Percentiles rank a stretch among this genome's conserved stretches.
These are phyloP conservation scores for Dryocosmus kuriphilus DNA, from an alignment of 2,888 invertebrate genomes.

Conservation along the genomic window DNA sequence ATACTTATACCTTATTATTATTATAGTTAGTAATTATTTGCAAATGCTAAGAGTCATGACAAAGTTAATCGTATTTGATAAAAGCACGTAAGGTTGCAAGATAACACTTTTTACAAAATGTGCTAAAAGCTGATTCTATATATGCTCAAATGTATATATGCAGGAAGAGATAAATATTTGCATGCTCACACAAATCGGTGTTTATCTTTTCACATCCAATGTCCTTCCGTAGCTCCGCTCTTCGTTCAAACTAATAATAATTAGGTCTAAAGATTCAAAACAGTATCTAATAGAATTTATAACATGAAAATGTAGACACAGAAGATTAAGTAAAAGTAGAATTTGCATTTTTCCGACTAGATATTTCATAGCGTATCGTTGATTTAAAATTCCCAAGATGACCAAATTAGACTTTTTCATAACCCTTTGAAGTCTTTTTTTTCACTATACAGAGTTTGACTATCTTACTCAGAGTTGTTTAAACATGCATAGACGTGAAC, in stretches of 20 bases:
- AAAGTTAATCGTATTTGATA: neutral
- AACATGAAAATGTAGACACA: neutral
- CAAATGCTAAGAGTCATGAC: too few relatives aligned
- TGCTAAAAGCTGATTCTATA: neutral
- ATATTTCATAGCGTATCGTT: neutral
- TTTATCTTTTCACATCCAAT: slow-evolving; percentile 26
- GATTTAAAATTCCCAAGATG: neutral
- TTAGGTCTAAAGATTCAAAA: too few relatives aligned
- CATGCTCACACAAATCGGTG: slow-evolving; percentile 15
- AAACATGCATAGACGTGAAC: neutral
- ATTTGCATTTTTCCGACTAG: neutral
- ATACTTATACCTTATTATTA: too few relatives aligned
- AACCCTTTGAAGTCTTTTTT: too few relatives aligned
- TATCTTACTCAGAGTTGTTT: too few relatives aligned
- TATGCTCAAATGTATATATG: neutral
- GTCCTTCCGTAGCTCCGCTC: slow-evolving; percentile 2
- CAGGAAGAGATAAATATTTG: slow-evolving; percentile 16
- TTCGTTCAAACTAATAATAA: neutral
- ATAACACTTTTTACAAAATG: neutral
- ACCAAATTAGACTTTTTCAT: too few relatives aligned
- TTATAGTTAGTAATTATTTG: too few relatives aligned
- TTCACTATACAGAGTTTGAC: too few relatives aligned
- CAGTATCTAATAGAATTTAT: too few relatives aligned
- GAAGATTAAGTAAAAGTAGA: neutral
- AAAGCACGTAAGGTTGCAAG: neutral